phyloP scores from a whole-genome alignment of 2,888 invertebrate species.

The Acleris literana region DNA sequence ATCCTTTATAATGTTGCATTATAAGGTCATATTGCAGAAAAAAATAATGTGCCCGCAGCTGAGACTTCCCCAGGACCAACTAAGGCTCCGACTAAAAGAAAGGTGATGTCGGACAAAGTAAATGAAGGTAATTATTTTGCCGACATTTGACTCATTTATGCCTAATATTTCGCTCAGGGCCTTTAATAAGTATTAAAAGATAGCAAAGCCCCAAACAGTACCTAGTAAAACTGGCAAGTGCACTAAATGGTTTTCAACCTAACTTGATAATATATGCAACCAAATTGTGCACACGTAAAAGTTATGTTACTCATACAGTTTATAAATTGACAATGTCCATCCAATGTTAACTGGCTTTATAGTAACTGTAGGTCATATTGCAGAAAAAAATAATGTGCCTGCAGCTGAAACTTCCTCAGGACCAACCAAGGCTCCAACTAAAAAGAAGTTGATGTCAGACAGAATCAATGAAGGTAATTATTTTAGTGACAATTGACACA shows the following conservation, averaged over 20 bases:
- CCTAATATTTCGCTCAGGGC: background rate
- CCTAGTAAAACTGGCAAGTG: too few relatives aligned
- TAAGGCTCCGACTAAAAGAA: background rate
- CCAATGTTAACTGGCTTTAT: too few relatives aligned
- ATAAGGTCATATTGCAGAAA: background rate
- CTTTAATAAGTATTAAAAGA: too few relatives aligned
- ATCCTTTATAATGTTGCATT: too few relatives aligned
- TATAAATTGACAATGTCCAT: too few relatives aligned
- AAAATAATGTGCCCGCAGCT: background rate
- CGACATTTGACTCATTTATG: background rate
- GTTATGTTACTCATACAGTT: too few relatives aligned
- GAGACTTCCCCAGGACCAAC: background rate
- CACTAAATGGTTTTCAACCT: too few relatives aligned
- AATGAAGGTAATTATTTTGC: background rate
- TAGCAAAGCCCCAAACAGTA: too few relatives aligned
- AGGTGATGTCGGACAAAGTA: background rate
- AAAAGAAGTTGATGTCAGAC: background rate
- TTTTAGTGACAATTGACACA: background rate
- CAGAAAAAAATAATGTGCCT: background rate
- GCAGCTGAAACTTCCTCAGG: background rate
- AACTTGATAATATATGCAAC: too few relatives aligned
- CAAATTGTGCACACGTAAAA: too few relatives aligned
- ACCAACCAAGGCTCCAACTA: background rate
- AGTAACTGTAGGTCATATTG: background rate
- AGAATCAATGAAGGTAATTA: background rate